Base-by-base conservation (phyloP, 2,797 vertebrate species). In the Miichthys miiuy region DNA sequence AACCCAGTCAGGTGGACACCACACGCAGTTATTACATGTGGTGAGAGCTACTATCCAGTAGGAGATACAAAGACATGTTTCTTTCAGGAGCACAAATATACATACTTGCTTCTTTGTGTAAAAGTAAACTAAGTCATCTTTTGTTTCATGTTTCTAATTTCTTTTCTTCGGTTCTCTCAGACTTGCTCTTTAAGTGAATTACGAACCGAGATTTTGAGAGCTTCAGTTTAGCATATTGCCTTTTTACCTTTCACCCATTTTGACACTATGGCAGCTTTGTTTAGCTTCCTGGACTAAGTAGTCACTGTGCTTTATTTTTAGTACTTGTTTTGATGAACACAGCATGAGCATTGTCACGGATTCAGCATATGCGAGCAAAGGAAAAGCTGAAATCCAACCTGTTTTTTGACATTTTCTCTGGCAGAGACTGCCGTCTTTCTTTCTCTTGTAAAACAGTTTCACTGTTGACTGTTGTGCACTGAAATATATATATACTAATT, bases 11-110 rank as follows among this genome's bases (percentile, higher is more conserved):
- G 90, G 98, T 99, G 10, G 98, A 99, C 96, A 99, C 98, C 62
- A 97, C 98, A 88, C 97, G 97, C 93, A 99, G 98, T 95, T 99
- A 99, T 88, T 99, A 99, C 95, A 98, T 99, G 97, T 99, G 98
- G 98, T 99, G 95, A 99, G 88, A 77, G 80, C 92, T 34, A 46
- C 57, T 46, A 25, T 67, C 50, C 71, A 52, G 47, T 12, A 21
- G 72, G 72, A 72, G 44, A 78, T n/a, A 27, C 50, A 83, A 61
- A 82, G 76, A 86, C 80, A 73, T 52, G 47, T 82, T 91, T 92
- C 56, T 79, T 89, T 87, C 75, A 88, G 95, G 96, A 98, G 97
- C 97, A 98, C 97, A 97, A 97, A 89, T 86, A 95, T 94, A 96
- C 93, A 88, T 94, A 73, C 95, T 91, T 86, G 88, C 95, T 96